A percentile compares a stretch with the other conserved stretches of the same genome.
Evolutionary conservation across 2,797 vertebrate genomes (phyloP).

Genomic region (Microctenopoma steveboyesi): DNA sequence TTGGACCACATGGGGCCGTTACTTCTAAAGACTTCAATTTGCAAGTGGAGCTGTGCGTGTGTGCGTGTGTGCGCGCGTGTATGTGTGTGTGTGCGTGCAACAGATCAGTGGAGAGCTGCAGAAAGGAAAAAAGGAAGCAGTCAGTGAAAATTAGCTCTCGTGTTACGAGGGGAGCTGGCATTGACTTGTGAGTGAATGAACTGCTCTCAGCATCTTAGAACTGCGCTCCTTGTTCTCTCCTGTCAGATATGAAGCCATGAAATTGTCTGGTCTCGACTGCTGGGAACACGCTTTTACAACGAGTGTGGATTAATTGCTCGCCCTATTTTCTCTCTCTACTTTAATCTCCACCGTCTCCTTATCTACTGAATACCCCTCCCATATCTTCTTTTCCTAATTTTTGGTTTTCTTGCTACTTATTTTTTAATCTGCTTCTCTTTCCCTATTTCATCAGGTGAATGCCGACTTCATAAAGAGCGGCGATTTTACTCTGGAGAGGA

Average conservation of each 20-base stretch:
- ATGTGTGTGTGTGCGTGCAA: constrained; percentile 16
- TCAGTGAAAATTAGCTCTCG: constrained; percentile 55
- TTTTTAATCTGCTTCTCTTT: not conserved
- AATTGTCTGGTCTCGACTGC: constrained; percentile 34
- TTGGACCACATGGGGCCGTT: not conserved
- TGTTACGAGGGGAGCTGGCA: constrained; percentile 55
- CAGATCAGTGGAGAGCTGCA: constrained; percentile 44
- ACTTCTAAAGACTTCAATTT: constrained; percentile 1
- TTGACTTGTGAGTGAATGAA: constrained; percentile 61
- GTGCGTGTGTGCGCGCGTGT: not conserved
- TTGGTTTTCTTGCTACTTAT: not conserved
- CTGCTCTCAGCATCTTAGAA: constrained; percentile 54
- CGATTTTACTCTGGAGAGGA: constrained; percentile 91
- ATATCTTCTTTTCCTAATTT: not conserved
- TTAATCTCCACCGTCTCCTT: constrained; percentile 14
- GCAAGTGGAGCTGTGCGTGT: constrained; percentile 3
- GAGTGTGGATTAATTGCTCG: constrained; percentile 32
- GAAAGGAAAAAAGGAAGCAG: constrained; percentile 30
- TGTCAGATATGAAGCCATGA: constrained; percentile 38
- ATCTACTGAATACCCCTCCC: not conserved
- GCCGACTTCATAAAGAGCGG: constrained; percentile 90
- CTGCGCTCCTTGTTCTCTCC: constrained; percentile 7
- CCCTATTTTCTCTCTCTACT: constrained; percentile 35
- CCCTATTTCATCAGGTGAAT: constrained; percentile 81
- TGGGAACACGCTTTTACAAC: constrained; percentile 8